Base-by-base conservation (phyloP, 2,797 vertebrate genomes). In the Anguilla anguilla region DNA sequence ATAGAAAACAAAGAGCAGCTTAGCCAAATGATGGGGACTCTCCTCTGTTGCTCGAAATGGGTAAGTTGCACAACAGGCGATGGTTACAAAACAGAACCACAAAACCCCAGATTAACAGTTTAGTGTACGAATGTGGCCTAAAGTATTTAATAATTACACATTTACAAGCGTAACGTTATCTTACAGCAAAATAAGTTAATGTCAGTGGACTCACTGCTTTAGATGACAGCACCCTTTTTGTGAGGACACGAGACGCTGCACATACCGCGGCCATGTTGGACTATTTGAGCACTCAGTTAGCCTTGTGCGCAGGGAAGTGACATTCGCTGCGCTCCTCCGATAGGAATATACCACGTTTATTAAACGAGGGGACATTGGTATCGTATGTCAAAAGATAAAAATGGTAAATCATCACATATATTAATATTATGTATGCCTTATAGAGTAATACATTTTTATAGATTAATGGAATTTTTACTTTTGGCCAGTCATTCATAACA, bases 211-310 rank as follows among this genome's bases (percentile, higher is more conserved):
- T 92, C 69, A 92, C 92, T 35, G 88, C 67, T 85, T 91, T 92
- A 7, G 88, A 86, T 53, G 87, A 89, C 22, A 92, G 84, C 6
- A 92, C 55, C 61, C 88, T 92, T 89, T 86, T 92, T 15, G 90
- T 89, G 81, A 93, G 88, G 79, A 91, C 89, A 89, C 92, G 89
- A 69, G 91, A 92, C 1, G 86, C 89, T 61, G 79, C 72, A 15
- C 88, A 88, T 39, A 93, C 86, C 2, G 90, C 88, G 0, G 92
- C 91, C 92, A 93, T 93, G 81, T 82, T 90, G 53, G 25, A 25
- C 5, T 10, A 43, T 19, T 35, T 77, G 28, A 35, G 28, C 67
- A 28, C 10, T 77, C 17, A 39, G 39, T 6, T 43, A 0, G 35
- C 31, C 3, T 77, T 10, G 28, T 35, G 31, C 31, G 28, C 9